Evolutionary conservation across 2,797 vertebrate species (phyloP).

Genomic region (Cossypha heuglini): DNA sequence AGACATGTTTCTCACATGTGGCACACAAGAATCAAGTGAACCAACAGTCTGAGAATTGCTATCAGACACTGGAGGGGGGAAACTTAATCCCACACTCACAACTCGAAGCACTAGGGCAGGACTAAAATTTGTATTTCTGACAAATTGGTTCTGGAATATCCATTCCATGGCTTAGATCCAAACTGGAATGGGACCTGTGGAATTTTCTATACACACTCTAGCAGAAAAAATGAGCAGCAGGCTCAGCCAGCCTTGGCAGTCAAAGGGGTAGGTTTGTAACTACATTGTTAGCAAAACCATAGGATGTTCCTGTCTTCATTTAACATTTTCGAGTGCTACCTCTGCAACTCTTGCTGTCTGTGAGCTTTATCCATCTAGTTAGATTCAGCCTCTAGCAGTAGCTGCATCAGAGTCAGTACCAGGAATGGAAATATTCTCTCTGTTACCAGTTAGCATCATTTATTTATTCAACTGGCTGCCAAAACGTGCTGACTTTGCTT

Average conservation of each 20-base stretch:
- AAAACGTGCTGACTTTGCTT: background rate
- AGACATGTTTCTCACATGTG: background rate
- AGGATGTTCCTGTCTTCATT: background rate
- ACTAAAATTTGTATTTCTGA: conserved; percentile 18
- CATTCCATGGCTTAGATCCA: background rate
- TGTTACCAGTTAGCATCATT: background rate
- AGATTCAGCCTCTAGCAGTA: background rate
- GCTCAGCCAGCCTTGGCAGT: background rate
- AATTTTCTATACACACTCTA: background rate
- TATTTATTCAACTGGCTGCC: conserved; percentile 9
- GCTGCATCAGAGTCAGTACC: background rate
- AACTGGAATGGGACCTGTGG: background rate
- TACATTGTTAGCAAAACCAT: background rate
- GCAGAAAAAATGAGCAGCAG: background rate
- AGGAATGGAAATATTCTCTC: background rate
- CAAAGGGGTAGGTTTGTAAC: background rate
- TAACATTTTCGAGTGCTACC: background rate
- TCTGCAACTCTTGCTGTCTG: background rate
- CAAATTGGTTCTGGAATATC: background rate
- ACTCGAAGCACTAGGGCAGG: background rate
- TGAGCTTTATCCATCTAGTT: background rate
- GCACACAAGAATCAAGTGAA: background rate
- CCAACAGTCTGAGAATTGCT: background rate
- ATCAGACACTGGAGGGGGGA: background rate
- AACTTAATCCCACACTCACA: background rate